Evolutionary conservation across 2,113 vertebrate species (phyloP).

Genomic region (Paradisaea rubra): DNA sequence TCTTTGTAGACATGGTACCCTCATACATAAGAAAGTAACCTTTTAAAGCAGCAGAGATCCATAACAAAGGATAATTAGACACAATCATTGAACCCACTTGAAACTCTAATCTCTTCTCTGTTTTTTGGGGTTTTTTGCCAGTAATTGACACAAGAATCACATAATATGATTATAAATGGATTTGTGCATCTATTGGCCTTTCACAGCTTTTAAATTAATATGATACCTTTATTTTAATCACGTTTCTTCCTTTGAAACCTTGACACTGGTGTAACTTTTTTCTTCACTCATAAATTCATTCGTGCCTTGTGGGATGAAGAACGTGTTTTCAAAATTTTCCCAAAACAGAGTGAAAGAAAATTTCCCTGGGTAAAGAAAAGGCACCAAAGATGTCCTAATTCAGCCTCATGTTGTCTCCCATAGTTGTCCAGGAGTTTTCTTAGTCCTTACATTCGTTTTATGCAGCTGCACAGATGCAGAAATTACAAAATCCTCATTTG

Average conservation of each 20-base stretch:
- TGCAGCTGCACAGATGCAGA: neutral
- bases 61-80: neutral
- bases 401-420: neutral
- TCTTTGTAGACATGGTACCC: neutral
- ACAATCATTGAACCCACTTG: neutral
- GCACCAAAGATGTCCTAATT: neutral
- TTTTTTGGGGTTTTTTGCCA: neutral
- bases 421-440: neutral
- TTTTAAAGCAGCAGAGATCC: neutral
- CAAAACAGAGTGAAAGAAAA: neutral
- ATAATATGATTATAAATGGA: neutral
- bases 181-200: neutral
- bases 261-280: neutral
- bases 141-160: neutral
- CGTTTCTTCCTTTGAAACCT: neutral
- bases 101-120: neutral
- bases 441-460: neutral
- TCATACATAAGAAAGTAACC: neutral
- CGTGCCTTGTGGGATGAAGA: neutral
- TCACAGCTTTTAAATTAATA: neutral
- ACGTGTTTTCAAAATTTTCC: neutral
- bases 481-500: neutral
- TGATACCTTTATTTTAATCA: neutral
- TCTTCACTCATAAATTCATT: neutral
- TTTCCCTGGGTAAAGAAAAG: neutral